phyloP scores from a whole-genome alignment of 2,888 invertebrate genomes.

The Drosophila subsilvestris region DNA sequence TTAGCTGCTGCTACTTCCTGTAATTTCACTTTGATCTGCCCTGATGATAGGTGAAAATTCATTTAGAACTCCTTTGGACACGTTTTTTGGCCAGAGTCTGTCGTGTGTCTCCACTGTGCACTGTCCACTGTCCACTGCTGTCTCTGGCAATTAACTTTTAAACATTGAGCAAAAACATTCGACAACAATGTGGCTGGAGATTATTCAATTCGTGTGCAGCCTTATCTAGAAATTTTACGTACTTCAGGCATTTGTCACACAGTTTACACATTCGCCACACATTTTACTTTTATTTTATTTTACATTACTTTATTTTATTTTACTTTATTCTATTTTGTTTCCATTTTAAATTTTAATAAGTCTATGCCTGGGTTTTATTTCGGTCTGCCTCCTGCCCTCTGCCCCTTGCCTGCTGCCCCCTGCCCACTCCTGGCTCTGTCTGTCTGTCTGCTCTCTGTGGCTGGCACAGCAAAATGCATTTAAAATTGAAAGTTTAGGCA shows the following conservation, averaged over 20 bases:
- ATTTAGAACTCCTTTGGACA: not conserved
- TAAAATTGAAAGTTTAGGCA: not conserved
- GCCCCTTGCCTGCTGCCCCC: too few relatives aligned
- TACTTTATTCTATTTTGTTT: not conserved
- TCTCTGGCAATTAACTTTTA: not conserved
- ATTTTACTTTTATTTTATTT: constrained; percentile 22
- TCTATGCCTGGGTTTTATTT: not conserved
- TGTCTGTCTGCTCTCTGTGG: not conserved
- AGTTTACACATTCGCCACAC: constrained; percentile 36
- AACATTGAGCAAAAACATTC: not conserved
- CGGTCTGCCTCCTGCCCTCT: not conserved
- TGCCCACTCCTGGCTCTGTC: too few relatives aligned
- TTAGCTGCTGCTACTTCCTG: too few relatives aligned
- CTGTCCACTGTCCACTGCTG: not conserved
- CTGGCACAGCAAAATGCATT: constrained; percentile 1
- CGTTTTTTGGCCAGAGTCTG: too few relatives aligned
- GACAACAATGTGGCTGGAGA: not conserved
- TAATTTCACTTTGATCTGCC: too few relatives aligned
- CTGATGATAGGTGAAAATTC: not conserved
- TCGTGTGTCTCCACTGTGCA: too few relatives aligned
- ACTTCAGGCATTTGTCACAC: constrained; percentile 37
- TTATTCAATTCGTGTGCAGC: constrained; percentile 33
- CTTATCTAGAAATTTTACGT: constrained; percentile 22
- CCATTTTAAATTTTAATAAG: not conserved
- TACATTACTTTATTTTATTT: not conserved